Conservation (phyloP, 2,888 invertebrate species). For the Andrena hattorfiana region DNA sequence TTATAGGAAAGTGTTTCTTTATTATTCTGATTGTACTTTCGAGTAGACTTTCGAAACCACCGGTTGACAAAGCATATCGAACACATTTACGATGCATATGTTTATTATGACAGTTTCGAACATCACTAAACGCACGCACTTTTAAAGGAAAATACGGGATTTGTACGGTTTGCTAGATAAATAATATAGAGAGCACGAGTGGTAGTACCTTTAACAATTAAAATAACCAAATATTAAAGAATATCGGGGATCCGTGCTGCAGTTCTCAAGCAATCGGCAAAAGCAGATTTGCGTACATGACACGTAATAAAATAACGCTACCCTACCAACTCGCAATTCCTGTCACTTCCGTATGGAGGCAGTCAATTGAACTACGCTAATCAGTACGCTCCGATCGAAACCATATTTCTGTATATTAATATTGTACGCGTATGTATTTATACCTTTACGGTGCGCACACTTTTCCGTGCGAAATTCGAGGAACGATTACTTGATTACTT, state of each 20-base stretch:
- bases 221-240: conserved; percentile 31
- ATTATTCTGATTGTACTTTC: not conserved
- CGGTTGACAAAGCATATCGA: conserved; percentile 6
- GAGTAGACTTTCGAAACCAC: not conserved
- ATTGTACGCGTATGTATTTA: not conserved
- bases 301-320: conserved; percentile 65
- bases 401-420: not conserved
- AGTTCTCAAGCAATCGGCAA: conserved; percentile 46
- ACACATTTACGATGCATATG: conserved; percentile 39
- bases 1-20: not conserved
- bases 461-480: not conserved
- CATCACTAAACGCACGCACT: conserved; percentile 12
- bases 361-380: conserved; percentile 57
- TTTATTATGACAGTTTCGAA: conserved; percentile 59
- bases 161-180: not conserved
- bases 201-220: conserved; percentile 52
- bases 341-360: conserved; percentile 60
- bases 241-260: conserved; percentile 2
- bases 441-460: not conserved
- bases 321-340: conserved; percentile 56
- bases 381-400: conserved; percentile 43
- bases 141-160: conserved; percentile 22
- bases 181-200: conserved; percentile 3
- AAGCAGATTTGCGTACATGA: conserved; percentile 61
- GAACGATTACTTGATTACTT: not conserved